Evolutionary conservation across 1,140 invertebrate species (phyloP).

Genomic region (Diabrotica virgifera): DNA sequence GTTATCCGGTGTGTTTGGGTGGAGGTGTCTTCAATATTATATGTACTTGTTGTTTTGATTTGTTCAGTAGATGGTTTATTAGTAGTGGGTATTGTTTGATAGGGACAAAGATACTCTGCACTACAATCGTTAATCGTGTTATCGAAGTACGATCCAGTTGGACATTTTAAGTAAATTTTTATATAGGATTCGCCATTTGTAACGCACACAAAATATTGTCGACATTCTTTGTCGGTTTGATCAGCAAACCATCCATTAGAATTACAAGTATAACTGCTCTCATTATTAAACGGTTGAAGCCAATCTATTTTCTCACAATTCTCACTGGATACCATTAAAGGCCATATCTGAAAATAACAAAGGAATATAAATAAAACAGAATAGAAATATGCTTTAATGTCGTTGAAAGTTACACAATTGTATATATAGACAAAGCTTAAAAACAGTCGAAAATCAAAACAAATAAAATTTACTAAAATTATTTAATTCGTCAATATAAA

Average conservation of each 20-base stretch:
- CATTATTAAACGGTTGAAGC: background rate
- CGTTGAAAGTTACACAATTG: too few species aligned
- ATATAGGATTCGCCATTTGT: background rate
- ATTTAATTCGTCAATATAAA: too few species aligned
- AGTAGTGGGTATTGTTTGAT: background rate
- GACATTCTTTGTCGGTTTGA: background rate
- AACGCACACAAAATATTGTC: constrained; percentile 1
- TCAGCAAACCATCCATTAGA: constrained; percentile 1
- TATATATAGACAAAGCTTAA: too few species aligned
- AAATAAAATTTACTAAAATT: too few species aligned
- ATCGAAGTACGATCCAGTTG: constrained; percentile 1
- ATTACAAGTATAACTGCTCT: background rate
- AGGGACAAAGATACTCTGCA: background rate
- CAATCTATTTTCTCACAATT: constrained; percentile 1
- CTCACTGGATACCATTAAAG: background rate
- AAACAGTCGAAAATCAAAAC: too few species aligned
- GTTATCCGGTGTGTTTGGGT: too few species aligned
- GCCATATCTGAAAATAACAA: too few species aligned
- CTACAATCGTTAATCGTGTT: background rate
- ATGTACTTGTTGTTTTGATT: background rate
- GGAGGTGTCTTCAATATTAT: too few species aligned
- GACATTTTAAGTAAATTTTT: background rate
- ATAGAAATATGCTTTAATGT: too few species aligned
- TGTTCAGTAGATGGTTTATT: background rate
- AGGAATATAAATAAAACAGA: too few species aligned